phyloP scores from a whole-genome alignment of 2,113 vertebrate genomes.

The Lutjanus erythropterus region DNA sequence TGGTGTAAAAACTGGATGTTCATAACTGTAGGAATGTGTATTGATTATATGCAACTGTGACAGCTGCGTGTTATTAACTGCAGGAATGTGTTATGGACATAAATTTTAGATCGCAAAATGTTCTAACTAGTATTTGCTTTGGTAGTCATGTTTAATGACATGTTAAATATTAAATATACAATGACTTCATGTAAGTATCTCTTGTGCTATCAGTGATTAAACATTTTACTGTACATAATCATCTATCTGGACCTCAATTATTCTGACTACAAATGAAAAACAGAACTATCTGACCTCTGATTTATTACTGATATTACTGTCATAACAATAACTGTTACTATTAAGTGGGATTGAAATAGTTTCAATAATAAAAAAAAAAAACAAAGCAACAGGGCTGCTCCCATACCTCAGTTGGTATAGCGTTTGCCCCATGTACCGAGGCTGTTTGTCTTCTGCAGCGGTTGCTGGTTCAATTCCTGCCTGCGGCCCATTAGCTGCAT shows the following conservation, averaged over 20 bases:
- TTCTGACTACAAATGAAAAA: not conserved
- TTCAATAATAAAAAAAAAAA: not conserved
- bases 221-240: slow-evolving; percentile 13
- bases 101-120: slow-evolving; percentile 3
- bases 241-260: not conserved
- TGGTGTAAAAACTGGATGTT: slow-evolving; percentile 8
- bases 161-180: slow-evolving; percentile 7
- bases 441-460: too few relatives aligned
- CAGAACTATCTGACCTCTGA: not conserved
- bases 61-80: slow-evolving; percentile 24
- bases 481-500: too few relatives aligned
- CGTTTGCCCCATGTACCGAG: too few relatives aligned
- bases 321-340: not conserved
- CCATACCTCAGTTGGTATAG: too few relatives aligned
- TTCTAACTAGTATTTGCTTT: not conserved
- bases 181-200: not conserved
- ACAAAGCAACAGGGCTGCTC: too few relatives aligned
- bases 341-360: not conserved
- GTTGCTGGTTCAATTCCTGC: too few relatives aligned
- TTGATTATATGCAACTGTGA: slow-evolving; percentile 17
- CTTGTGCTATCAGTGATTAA: slow-evolving; percentile 23
- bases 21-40: slow-evolving; percentile 24
- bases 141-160: not conserved
- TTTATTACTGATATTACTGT: not conserved
- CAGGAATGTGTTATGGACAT: slow-evolving; percentile 20